Conservation (phyloP, 2,113 vertebrate species). For the Campylomormyrus numenius region DNA sequence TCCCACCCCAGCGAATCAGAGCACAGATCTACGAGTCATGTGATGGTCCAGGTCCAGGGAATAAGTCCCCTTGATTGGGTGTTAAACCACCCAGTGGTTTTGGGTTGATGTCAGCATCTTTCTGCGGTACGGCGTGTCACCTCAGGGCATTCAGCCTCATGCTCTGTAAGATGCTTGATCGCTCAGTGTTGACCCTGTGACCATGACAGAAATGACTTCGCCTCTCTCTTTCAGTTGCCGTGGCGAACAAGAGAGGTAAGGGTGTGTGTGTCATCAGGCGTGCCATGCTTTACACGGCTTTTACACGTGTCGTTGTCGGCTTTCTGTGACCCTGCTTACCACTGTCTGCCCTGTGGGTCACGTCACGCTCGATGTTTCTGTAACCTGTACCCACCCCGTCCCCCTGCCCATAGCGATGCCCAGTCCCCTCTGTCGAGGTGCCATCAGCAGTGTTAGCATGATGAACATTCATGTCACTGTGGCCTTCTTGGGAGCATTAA, state of each 20-base stretch:
- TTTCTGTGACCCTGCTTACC: not conserved
- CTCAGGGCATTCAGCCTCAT: not conserved
- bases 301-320: too few species aligned
- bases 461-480: not conserved
- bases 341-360: not conserved
- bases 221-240: constrained; percentile 26
- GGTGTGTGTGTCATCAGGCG: not conserved
- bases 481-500: not conserved
- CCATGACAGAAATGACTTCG: constrained; percentile 8
- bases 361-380: not conserved
- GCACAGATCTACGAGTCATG: not conserved
- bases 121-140: not conserved
- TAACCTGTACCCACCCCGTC: too few species aligned
- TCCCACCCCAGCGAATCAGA: not conserved
- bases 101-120: not conserved
- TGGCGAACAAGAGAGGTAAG: constrained; percentile 22
- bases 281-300: not conserved
- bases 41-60: not conserved
- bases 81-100: not conserved
- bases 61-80: not conserved
- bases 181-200: constrained; percentile 14
- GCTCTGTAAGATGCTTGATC: not conserved
- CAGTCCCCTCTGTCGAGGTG: not conserved
- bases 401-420: not conserved
- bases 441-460: not conserved